Evolutionary conservation across 2,113 vertebrate genomes (phyloP).

Genomic region (Peromyscus polionotus): DNA sequence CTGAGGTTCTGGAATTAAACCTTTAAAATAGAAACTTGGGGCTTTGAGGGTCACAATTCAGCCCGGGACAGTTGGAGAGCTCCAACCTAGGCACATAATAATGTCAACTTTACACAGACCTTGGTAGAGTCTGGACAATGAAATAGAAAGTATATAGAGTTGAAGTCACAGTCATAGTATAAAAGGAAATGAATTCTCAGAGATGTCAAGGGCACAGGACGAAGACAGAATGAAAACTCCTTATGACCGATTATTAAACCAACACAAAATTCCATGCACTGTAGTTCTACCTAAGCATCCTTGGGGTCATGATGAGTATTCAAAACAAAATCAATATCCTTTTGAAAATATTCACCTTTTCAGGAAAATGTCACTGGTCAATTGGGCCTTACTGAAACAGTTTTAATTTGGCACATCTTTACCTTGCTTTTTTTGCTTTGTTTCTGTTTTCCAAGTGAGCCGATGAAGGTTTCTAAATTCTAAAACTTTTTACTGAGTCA

Average conservation of each 20-base stretch:
- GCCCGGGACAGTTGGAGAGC: background rate
- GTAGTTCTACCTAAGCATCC: constrained; percentile 8
- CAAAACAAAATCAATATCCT: constrained; percentile 61
- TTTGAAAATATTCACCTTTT: constrained; percentile 42
- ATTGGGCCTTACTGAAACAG: background rate
- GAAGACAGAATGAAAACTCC: background rate
- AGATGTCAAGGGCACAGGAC: background rate
- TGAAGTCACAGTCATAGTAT: background rate
- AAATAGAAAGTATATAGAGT: constrained; percentile 21
- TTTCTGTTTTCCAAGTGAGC: background rate
- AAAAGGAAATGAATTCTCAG: constrained; percentile 31
- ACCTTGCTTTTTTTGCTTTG: background rate
- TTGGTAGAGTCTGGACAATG: background rate
- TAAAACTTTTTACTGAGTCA: background rate
- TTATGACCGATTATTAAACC: constrained; percentile 13
- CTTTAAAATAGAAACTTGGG: background rate
- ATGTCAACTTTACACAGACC: background rate
- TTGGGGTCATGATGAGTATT: background rate
- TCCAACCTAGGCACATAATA: background rate
- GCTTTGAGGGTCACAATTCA: background rate
- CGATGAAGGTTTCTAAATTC: constrained; percentile 16
- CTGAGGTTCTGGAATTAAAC: background rate
- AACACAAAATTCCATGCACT: background rate
- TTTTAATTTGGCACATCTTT: constrained; percentile 13
- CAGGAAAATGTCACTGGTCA: constrained; percentile 38